Conservation (phyloP, 2,113 vertebrate species). For the Macquaria ambigua region DNA sequence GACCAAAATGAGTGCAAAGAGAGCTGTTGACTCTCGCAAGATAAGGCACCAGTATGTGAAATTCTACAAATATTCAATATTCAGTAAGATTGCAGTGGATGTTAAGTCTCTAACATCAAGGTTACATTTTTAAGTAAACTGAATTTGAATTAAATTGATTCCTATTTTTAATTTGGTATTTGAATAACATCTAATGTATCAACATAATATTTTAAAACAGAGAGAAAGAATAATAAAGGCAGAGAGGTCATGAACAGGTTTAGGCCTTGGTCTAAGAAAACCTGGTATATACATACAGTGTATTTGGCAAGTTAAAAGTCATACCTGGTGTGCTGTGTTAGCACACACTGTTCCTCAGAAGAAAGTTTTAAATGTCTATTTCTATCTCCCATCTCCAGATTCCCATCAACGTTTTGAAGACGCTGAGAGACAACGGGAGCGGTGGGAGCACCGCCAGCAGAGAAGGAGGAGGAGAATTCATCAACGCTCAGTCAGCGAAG, state of each 20-base stretch:
- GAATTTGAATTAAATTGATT: background rate
- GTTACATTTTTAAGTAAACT: background rate
- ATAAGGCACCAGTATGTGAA: background rate
- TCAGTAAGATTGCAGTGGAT: too few relatives aligned
- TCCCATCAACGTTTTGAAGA: constrained; percentile 52
- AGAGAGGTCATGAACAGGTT: background rate
- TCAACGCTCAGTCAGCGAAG: constrained; percentile 92
- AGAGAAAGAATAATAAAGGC: background rate
- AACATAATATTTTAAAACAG: background rate
- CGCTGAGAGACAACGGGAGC: constrained; percentile 82
- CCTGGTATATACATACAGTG: background rate
- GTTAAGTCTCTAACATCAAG: background rate
- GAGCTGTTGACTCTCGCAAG: background rate
- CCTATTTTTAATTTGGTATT: background rate
- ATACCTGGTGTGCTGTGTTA: background rate
- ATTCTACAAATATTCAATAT: too few relatives aligned
- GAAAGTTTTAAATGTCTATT: background rate
- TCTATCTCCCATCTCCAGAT: constrained; percentile 51
- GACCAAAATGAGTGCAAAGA: too few relatives aligned
- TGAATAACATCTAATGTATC: background rate
- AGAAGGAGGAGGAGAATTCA: constrained; percentile 78
- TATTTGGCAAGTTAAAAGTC: background rate
- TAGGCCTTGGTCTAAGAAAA: background rate
- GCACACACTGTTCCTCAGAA: background rate
- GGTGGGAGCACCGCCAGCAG: constrained; percentile 83